Evolutionary conservation across 2,888 invertebrate genomes (phyloP), one percentile per base, ranked within the genome.

Genomic region (Tetragonula carbonaria): DNA sequence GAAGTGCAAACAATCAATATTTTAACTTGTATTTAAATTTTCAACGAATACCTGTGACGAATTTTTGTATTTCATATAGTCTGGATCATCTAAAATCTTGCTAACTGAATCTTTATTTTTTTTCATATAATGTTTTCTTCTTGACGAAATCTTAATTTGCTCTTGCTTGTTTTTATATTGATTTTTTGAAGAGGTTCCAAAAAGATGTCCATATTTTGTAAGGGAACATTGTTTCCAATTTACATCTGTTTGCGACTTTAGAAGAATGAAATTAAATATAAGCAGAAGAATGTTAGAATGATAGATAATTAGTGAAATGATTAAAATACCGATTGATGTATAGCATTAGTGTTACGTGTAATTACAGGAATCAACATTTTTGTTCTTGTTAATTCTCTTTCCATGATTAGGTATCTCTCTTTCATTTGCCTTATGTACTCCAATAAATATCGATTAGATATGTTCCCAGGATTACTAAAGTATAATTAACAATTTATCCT

Each of bases 371-470:
- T 33, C 13, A 85, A 67, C 77, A 80, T 66, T 75, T 86, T 82
- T 14, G 83, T 51, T n/a, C 87, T 87, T 13, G 38, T 75, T 53
- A 87, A 74, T 73, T 87, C 87, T 13, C 73, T 82, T 38, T 87
- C 87, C 82, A 87, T 83, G 21, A 70, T 38, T 50, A 62, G 51
- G 11, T 87, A 85, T 33, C 88, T 83, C 45, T 85, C 87, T 14
- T 83, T 85, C 80, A 87, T 87, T 28, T 85, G 87, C 23, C 74
- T 80, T 62, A 85, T 51, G 14, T 87, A 85, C 14, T 84, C 83
- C 23, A 87, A 51, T 23, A 82, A 78, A 74, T 82, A 66, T 59
- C 63, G 78, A 13, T 28, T 70, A 23, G 65, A 2, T 33, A 62
- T 53, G 51, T 78, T 74, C 21, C 78, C 84, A 51, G 45, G 45